Conservation (phyloP, 2,113 vertebrate species). For the Octodon degus region DNA sequence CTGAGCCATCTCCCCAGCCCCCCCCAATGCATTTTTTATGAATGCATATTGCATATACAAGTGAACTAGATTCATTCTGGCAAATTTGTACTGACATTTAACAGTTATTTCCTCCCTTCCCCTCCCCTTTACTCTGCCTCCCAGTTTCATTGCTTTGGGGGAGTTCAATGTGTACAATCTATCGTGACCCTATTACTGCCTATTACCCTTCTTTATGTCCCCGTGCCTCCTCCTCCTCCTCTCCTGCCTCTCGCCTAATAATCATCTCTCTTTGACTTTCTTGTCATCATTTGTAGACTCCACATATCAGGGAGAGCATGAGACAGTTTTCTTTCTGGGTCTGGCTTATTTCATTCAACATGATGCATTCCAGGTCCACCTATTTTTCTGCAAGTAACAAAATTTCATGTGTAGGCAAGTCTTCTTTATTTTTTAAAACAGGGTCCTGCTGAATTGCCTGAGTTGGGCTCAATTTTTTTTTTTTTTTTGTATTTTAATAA, state of each 20-base stretch:
- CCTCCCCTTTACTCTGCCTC: background rate
- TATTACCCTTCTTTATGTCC: background rate
- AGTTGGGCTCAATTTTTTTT: background rate
- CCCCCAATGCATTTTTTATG: background rate
- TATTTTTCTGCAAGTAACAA: background rate
- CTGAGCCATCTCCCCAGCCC: too few species aligned
- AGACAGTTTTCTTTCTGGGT: background rate
- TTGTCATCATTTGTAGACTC: background rate
- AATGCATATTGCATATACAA: background rate
- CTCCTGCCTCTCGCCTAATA: background rate
- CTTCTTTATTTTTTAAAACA: background rate
- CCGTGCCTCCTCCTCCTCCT: background rate
- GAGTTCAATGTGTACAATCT: background rate
- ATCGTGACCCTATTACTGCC: background rate
- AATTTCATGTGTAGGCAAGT: background rate
- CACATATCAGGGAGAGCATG: background rate
- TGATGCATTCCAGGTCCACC: background rate
- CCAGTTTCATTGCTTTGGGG: background rate
- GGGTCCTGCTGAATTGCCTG: background rate
- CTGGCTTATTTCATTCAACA: background rate
- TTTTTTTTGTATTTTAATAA: too few species aligned
- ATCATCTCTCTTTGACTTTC: background rate
- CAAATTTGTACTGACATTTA: background rate
- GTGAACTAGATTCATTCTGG: background rate
- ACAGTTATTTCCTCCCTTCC: background rate